Base-by-base conservation (phyloP, 2,113 vertebrate genomes). In the Dicentrarchus labrax region DNA sequence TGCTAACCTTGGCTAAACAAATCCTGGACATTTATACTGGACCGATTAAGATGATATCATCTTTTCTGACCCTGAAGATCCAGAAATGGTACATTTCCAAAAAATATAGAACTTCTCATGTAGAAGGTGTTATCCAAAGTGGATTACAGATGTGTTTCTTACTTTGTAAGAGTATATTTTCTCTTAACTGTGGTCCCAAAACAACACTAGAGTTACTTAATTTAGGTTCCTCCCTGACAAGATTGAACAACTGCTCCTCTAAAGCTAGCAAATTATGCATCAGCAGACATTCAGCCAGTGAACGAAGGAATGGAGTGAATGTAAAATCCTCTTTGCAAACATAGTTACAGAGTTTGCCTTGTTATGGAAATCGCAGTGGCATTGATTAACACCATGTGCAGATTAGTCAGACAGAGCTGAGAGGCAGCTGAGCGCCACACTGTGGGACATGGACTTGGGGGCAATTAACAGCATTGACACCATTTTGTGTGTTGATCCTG, bases 391-490 rank as follows among this genome's bases (percentile, higher is more conserved):
- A 78, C 71, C 79, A 76, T 65, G 51, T 70, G 66, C 76, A 80
- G 82, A 85, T 85, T 83, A 85, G 71, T 71, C 64, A 12, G 2
- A 45, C 67, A 21, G 79, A 70, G 84, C 60, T 83, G 62, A 69
- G 61, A 85, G 71, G 75, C 61, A 64, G 83, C 72, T 72, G 50
- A 84, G 82, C 85, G 84, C 72, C 80, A 74, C 77, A 53, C 71
- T 80, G 74, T 51, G 80, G 78, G 85, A 92, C 82, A 47, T 67
- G 72, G 85, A 87, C 74, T 86, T 79, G 54, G 72, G 73, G 75
- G 80, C 80, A 90, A 90, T 90, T 82, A 86, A 79, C 75, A 87
- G 85, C 77, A 82, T 64, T 88, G 81, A 90, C 78, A 89, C 72
- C 36, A 72, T 90, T 90, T 85, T 84, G 85, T 72, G 75, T 78